Base-by-base conservation (phyloP, 2,113 vertebrate species). In the Dolichallabes microphthalmus region DNA sequence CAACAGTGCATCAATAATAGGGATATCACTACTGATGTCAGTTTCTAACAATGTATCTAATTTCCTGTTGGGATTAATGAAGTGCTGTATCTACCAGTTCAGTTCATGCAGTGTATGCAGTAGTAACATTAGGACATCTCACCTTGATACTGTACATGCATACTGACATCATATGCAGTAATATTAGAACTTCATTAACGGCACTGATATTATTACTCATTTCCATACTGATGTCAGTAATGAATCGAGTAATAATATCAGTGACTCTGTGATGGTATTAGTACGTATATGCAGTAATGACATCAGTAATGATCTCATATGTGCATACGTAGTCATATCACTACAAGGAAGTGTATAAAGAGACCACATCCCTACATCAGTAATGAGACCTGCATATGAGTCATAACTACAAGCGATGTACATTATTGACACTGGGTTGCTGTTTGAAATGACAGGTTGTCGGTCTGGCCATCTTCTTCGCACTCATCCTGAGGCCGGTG, bases 401-500 rank as follows among this genome's bases (percentile, higher is more conserved):
- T 25, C 50, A 66, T 22, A 11, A 50, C 19, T 73, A 25, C 9
- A 53, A 27, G 45, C 30, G 17, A 69, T 35, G 50, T 79, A n/a
- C n/a, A n/a, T n/a, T n/a, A 55, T 8, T 58, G 19, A 58, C 25
- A 1, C 50, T 14, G 45, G 22, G 11, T 30, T 11, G 17, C 77
- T 88, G 63, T 58, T 86, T 82, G 68, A 87, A 52, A 50, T 71
- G n/a, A n/a, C 88, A 96, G 95, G 94, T 96, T 69, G 86, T 96
- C 11, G 93, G 94, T 14, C 15, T 96, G 84, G 95, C 95, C 9
- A 93, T 96, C 77, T 90, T 96, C 88, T 95, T 96, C 20, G 95
- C 95, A 3, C 88, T 96, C 87, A 88, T 95, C 60, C 87, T 96
- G 86, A 95, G 93, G 88, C 94, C 93, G 64, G 94, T 94, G 1